These are phyloP conservation scores for Catostylus mosaicus DNA, from an alignment of 30 jellyfish, hydroid and myxozoan genomes.

Conservation along the genomic window DNA sequence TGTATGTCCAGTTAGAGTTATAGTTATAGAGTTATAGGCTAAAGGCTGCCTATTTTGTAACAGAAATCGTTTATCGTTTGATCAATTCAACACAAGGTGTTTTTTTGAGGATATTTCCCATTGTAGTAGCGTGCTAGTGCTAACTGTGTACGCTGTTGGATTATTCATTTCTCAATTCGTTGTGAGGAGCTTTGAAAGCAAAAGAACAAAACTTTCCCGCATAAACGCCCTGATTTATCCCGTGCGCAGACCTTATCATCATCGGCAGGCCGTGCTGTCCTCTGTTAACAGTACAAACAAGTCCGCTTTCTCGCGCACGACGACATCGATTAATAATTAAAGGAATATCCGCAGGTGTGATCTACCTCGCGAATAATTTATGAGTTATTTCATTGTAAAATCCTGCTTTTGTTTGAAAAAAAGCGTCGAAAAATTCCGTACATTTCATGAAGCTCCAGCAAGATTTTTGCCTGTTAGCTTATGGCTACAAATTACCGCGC, in stretches of 20 bases:
- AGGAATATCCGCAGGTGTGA: slow-evolving; percentile 74
- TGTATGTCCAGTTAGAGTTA: too few relatives aligned
- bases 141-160: not conserved
- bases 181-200: slow-evolving; percentile 9
- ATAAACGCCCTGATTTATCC: slow-evolving; percentile 21
- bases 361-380: slow-evolving; percentile 37
- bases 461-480: not conserved
- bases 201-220: slow-evolving; percentile 40
- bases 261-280: slow-evolving; percentile 21
- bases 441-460: slow-evolving; percentile 10
- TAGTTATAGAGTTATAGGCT: too few relatives aligned
- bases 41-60: too few relatives aligned
- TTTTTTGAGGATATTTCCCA: not conserved
- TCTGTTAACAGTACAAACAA: slow-evolving; percentile 28
- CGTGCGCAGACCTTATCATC: slow-evolving; percentile 1
- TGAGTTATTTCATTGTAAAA: slow-evolving; percentile 64
- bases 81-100: not conserved
- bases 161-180: not conserved
- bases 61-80: too few relatives aligned
- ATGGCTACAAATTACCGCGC: not conserved
- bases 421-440: slow-evolving; percentile 31
- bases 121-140: not conserved
- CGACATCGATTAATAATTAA: slow-evolving; percentile 61
- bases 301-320: slow-evolving; percentile 47
- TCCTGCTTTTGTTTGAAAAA: slow-evolving; percentile 26